A percentile compares a stretch with the other conserved stretches of the same genome.
phyloP scores from a whole-genome alignment of 2,113 vertebrate genomes.

The Colaptes auratus region DNA sequence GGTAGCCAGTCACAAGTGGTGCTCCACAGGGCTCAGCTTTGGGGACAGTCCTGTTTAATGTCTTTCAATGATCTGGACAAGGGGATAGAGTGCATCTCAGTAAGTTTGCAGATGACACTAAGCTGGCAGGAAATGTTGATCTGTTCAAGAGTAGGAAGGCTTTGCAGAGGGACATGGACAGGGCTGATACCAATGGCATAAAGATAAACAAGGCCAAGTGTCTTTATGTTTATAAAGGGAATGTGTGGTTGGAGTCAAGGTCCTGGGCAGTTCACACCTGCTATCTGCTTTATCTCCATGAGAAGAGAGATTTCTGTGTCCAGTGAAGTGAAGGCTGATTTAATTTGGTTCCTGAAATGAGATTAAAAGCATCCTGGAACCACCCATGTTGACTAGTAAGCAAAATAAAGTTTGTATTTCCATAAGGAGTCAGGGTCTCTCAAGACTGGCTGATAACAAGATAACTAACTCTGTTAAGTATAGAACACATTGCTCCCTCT shows the following conservation, averaged over 20 bases:
- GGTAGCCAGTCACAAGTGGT: no score
- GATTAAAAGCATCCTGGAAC: not conserved
- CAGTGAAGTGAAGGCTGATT: not conserved
- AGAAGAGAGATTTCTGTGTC: not conserved
- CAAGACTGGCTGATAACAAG: not conserved
- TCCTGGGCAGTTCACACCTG: not conserved
- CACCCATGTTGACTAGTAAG: not conserved
- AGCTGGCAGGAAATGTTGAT: no score
- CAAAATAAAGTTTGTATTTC: not conserved
- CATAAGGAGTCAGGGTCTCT: not conserved
- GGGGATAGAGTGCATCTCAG: no score
- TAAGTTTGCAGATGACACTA: no score
- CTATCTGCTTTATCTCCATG: not conserved
- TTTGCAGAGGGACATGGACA: no score
- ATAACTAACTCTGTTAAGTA: not conserved
- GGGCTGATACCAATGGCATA: no score
- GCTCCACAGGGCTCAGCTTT: no score
- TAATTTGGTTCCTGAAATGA: not conserved
- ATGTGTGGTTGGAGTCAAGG: not conserved
- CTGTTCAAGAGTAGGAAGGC: no score
- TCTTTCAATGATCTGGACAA: no score
- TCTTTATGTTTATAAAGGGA: not conserved
- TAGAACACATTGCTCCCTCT: not conserved
- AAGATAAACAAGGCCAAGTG: no score
- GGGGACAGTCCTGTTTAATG: no score